Evolutionary conservation across 2,888 invertebrate genomes (phyloP).

Genomic region (Tetragnatha montana): DNA sequence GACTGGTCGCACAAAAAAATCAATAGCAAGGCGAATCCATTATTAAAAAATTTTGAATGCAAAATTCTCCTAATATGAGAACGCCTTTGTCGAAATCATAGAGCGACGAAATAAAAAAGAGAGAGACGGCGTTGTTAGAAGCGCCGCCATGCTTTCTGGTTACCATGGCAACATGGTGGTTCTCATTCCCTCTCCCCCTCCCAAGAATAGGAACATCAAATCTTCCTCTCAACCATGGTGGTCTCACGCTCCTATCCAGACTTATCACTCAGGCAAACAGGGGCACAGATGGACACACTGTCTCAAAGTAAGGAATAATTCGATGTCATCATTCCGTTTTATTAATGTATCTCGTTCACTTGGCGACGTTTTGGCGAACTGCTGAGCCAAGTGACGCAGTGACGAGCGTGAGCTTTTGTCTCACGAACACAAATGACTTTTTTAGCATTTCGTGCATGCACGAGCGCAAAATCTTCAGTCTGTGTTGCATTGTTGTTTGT

Average conservation of each 20-base stretch:
- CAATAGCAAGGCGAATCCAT: background rate
- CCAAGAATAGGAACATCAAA: background rate
- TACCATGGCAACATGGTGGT: constrained; percentile 59
- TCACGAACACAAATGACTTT: no score
- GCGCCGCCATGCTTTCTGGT: constrained; percentile 59
- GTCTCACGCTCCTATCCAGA: constrained; percentile 41
- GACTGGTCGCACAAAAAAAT: background rate
- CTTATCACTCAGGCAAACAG: constrained; percentile 33
- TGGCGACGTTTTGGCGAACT: constrained; percentile 40
- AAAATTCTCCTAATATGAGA: background rate
- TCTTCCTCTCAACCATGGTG: constrained; percentile 6
- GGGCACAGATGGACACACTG: constrained; percentile 38
- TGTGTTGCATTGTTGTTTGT: no score
- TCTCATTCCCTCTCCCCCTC: constrained; percentile 42
- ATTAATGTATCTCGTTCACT: background rate
- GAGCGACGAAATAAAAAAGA: constrained; percentile 22
- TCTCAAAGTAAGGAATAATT: constrained; percentile 47
- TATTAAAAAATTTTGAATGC: background rate
- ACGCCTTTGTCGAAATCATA: background rate
- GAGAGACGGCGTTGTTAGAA: constrained; percentile 30
- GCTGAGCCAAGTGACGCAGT: constrained; percentile 29
- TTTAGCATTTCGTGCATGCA: no score
- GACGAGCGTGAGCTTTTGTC: constrained; percentile 5
- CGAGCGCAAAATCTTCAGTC: no score
- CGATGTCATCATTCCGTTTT: constrained; percentile 6